A percentile compares a stretch with the other conserved stretches of the same genome.
phyloP scores from a whole-genome alignment of 2,888 invertebrate genomes.

The Aleiodes alternator region DNA sequence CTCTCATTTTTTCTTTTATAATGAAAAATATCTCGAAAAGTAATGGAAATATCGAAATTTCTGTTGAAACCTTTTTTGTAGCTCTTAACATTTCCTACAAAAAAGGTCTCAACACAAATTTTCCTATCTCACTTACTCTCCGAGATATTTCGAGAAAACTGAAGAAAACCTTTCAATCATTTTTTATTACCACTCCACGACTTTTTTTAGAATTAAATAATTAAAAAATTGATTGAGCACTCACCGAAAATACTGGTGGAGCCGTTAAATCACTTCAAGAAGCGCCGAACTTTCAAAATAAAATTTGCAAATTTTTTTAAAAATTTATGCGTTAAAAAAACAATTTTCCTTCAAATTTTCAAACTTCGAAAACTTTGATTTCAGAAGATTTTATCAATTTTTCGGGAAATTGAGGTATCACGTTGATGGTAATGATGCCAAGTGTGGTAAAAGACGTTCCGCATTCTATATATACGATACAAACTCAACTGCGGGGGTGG shows the following conservation, averaged over 20 bases:
- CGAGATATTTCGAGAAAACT: background rate
- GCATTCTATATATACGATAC: conserved; percentile 66
- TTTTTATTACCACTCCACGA: background rate
- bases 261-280: background rate
- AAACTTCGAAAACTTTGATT: background rate
- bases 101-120: background rate
- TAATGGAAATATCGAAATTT: too few relatives aligned
- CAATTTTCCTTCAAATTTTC: background rate
- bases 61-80: too few relatives aligned
- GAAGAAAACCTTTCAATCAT: too few relatives aligned
- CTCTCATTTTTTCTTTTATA: too few relatives aligned
- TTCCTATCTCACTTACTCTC: background rate
- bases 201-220: background rate
- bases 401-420: conserved; percentile 26
- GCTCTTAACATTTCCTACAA: background rate
- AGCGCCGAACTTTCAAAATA: background rate
- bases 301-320: background rate
- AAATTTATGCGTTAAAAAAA: too few relatives aligned
- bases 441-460: conserved; percentile 62
- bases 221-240: conserved; percentile 2
- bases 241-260: background rate
- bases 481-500: conserved; percentile 7
- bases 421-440: conserved; percentile 63
- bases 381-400: background rate
- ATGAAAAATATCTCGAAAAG: too few relatives aligned